Evolutionary conservation across 2,888 invertebrate genomes (phyloP).

Genomic region (Brassicogethes aeneus): DNA sequence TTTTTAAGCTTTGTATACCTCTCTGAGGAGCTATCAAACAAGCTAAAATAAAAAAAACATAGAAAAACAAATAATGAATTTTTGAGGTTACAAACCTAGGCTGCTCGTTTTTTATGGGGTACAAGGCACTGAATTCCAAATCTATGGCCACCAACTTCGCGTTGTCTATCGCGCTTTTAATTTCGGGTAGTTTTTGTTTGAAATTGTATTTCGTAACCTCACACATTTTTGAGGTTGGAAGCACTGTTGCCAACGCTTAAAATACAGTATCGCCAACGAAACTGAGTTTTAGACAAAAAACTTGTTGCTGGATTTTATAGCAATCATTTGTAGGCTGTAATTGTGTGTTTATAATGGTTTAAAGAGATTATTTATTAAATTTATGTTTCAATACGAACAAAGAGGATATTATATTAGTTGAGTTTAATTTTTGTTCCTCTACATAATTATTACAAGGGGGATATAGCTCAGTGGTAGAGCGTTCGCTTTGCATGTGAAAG

Average conservation of each 20-base stretch:
- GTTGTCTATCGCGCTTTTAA: slow-evolving; percentile 47
- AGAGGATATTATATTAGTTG: too few relatives aligned
- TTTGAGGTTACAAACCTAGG: slow-evolving; percentile 26
- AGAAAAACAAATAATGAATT: slow-evolving; percentile 3
- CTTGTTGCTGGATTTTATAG: too few relatives aligned
- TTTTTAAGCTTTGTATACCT: slow-evolving; percentile 47
- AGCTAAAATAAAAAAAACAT: slow-evolving; percentile 38
- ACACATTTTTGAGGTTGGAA: too few relatives aligned
- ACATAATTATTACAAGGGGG: too few relatives aligned
- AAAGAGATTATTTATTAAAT: too few relatives aligned
- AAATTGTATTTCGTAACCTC: slow-evolving; percentile 58
- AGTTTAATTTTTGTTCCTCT: too few relatives aligned
- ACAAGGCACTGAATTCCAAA: slow-evolving; percentile 59
- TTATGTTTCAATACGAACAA: too few relatives aligned
- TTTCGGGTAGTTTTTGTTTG: slow-evolving; percentile 45
- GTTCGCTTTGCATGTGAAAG: slow-evolving; percentile 99
- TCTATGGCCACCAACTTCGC: slow-evolving; percentile 60
- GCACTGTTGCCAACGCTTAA: slow-evolving; percentile 2
- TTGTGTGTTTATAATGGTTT: slow-evolving; percentile 4
- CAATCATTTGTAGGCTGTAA: slow-evolving; percentile 1
- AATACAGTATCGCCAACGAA: too few relatives aligned
- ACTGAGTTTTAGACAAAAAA: too few relatives aligned
- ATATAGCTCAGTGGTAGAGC: slow-evolving; percentile 99
- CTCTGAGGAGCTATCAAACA: slow-evolving; percentile 49
- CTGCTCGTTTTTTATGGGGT: slow-evolving; percentile 33